These are phyloP conservation scores for Marasmarcha lunaedactyla DNA, from an alignment of 2,888 invertebrate genomes.

Conservation along the genomic window DNA sequence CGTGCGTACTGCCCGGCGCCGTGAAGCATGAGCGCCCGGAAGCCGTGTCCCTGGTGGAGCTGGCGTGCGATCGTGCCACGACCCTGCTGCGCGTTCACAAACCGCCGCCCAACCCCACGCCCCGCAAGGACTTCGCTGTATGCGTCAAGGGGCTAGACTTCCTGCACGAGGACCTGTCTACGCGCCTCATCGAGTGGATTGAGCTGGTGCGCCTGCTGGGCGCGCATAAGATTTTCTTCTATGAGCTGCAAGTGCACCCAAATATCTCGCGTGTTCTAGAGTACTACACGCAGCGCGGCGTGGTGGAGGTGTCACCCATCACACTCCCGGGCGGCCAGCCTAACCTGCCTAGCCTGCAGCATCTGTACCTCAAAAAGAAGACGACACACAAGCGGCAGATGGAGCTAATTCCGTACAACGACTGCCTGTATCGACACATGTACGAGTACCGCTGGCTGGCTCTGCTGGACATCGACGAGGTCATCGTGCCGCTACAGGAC, in stretches of 20 bases:
- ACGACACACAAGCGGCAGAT: conserved; percentile 94
- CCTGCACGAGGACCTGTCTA: conserved; percentile 90
- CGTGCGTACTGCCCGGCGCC: conserved; percentile 86
- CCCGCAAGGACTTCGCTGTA: conserved; percentile 86
- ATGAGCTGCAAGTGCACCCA: conserved; percentile 91
- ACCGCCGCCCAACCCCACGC: conserved; percentile 70
- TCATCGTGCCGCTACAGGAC: conserved; percentile 89
- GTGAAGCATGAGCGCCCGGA: conserved; percentile 81
- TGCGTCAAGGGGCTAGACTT: conserved; percentile 96
- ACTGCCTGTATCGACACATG: conserved; percentile 93
- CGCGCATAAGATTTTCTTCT: conserved; percentile 92
- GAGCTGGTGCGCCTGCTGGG: conserved; percentile 88
- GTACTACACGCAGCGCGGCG: conserved; percentile 74
- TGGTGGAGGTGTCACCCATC: conserved; percentile 81
- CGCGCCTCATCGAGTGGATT: conserved; percentile 93
- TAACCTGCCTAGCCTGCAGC: conserved; percentile 89
- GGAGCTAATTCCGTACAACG: conserved; percentile 96
- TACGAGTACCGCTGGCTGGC: conserved; percentile 91
- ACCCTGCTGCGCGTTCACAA: conserved; percentile 88
- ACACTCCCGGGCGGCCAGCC: conserved; percentile 92
- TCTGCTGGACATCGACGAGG: conserved; percentile 94
- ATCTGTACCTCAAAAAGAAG: conserved; percentile 90
- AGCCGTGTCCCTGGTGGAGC: conserved; percentile 88
- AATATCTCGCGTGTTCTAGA: conserved; percentile 87
- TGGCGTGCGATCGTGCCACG: conserved; percentile 85